Conservation (phyloP, 2,888 invertebrate genomes). For the Darwinula stevensoni region DNA sequence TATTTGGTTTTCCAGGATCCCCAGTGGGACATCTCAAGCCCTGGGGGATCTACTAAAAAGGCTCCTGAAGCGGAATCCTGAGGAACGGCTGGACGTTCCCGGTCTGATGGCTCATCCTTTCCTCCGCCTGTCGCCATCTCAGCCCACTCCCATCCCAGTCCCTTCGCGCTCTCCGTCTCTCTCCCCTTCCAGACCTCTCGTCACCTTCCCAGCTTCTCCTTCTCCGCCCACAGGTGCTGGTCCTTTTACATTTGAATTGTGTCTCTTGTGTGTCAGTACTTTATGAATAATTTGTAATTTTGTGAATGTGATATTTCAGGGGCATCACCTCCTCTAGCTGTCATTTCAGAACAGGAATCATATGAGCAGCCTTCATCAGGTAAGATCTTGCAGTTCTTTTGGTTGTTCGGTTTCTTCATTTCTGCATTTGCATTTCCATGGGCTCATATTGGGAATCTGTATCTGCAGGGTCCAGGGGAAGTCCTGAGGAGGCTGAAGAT, state of each 20-base stretch:
- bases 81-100: conserved; percentile 84
- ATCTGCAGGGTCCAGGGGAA: too few species aligned
- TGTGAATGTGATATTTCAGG: too few species aligned
- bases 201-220: conserved; percentile 9
- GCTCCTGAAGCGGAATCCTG: conserved; percentile 56
- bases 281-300: too few species aligned
- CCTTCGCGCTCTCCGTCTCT: conserved; percentile 7
- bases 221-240: conserved; percentile 12
- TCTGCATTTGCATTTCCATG: too few species aligned
- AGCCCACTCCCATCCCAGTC: conserved; percentile 10
- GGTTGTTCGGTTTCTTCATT: too few species aligned
- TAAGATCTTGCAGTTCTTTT: too few species aligned
- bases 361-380: too few species aligned
- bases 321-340: too few species aligned
- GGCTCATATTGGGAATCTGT: too few species aligned
- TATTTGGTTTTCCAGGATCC: conserved; percentile 36
- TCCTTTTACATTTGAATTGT: conserved; percentile 9
- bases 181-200: conserved; percentile 8
- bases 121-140: conserved; percentile 13
- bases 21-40: conserved; percentile 66
- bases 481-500: too few species aligned
- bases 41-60: conserved; percentile 57
- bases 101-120: conserved; percentile 85
- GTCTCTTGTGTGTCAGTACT: conserved; percentile 10
- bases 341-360: too few species aligned